Evolutionary conservation across 2,797 vertebrate species (phyloP).

Genomic region (Leptatherina wallacei): DNA sequence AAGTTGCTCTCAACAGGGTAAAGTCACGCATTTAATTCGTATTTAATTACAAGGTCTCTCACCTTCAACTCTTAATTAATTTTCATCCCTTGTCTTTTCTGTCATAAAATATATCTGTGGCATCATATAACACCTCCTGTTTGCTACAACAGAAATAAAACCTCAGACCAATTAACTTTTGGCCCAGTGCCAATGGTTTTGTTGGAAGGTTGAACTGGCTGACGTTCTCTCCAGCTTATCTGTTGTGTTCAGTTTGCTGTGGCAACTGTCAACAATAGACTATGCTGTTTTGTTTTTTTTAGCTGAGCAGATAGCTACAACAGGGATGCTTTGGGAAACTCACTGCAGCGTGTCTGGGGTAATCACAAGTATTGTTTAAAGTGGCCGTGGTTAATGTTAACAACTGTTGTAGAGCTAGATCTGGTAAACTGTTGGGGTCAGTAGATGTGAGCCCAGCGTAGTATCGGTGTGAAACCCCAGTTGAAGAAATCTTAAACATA

Average conservation of each 20-base stretch:
- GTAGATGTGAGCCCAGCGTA: slow-evolving; percentile 55
- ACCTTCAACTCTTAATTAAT: background rate
- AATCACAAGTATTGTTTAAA: background rate
- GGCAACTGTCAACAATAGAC: background rate
- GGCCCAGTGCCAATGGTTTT: background rate
- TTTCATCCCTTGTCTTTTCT: background rate
- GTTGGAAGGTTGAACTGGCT: background rate
- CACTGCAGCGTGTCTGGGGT: background rate
- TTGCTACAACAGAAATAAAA: background rate
- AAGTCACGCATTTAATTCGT: slow-evolving; percentile 6
- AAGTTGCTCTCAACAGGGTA: background rate
- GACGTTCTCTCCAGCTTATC: background rate
- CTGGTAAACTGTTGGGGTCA: background rate
- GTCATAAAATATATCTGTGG: background rate
- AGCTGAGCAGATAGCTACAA: background rate
- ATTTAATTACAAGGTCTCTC: slow-evolving; percentile 13
- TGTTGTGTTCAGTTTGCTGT: background rate
- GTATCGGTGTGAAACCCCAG: slow-evolving; percentile 46
- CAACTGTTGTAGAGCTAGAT: background rate
- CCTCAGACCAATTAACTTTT: slow-evolving; percentile 2
- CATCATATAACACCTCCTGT: background rate
- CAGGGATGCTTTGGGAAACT: no score
- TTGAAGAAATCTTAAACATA: slow-evolving; percentile 24
- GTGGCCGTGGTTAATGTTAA: background rate
- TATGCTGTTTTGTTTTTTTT: background rate